Evolutionary conservation across 1,140 invertebrate genomes (phyloP).

Genomic region (Pogonomyrmex californicus): DNA sequence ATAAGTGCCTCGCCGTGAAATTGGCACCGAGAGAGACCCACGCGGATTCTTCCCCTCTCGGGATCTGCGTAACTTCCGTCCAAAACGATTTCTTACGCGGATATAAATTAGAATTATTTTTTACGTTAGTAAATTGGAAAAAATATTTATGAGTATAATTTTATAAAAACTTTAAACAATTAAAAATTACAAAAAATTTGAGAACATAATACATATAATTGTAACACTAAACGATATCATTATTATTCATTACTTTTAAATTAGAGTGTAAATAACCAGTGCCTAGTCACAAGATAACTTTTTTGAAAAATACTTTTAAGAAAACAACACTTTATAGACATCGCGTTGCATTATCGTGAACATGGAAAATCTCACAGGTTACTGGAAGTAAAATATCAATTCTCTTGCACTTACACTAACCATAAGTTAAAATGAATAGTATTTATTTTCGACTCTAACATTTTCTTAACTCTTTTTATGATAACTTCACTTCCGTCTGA

Average conservation of each 20-base stretch:
- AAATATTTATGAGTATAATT: neutral
- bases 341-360: constrained; percentile 28
- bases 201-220: neutral
- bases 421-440: constrained; percentile 47
- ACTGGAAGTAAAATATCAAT: constrained; percentile 41
- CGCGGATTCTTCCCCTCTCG: constrained; percentile 68
- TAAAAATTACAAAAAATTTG: too few species aligned
- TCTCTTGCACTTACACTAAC: neutral
- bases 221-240: neutral
- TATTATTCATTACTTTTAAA: neutral
- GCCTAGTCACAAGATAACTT: neutral
- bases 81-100: constrained; percentile 15
- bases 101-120: constrained; percentile 27
- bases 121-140: neutral
- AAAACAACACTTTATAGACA: neutral
- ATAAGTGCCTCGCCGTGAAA: constrained; percentile 79
- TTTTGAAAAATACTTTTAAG: constrained; percentile 4
- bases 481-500: constrained; percentile 43
- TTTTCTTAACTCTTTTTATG: constrained; percentile 51
- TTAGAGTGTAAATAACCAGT: neutral
- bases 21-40: constrained; percentile 67
- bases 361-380: constrained; percentile 21
- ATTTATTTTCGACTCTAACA: constrained; percentile 48
- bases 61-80: constrained; percentile 26
- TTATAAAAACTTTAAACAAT: neutral